These are phyloP conservation scores for Penaeus chinensis DNA, from an alignment of 1,140 invertebrate species.

Conservation along the genomic window DNA sequence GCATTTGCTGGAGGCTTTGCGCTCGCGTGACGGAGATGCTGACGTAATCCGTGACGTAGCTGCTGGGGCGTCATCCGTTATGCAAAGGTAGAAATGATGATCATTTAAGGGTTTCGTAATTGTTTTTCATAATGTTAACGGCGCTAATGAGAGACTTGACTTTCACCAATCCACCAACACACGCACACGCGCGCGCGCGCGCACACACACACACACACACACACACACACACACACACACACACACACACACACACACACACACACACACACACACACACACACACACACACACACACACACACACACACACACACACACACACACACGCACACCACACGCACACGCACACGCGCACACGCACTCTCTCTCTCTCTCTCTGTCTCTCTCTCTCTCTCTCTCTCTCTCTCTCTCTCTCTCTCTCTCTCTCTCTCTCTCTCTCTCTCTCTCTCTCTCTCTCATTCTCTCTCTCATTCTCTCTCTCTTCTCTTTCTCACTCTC, in stretches of 20 bases:
- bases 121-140: neutral
- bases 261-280: neutral
- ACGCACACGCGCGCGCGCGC: neutral
- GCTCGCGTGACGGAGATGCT: too few relatives aligned
- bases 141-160: too few relatives aligned
- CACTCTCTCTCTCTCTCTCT: neutral
- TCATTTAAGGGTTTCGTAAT: too few relatives aligned
- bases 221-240: neutral
- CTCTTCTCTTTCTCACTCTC: conserved; percentile 24
- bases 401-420: too few relatives aligned
- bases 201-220: too few relatives aligned
- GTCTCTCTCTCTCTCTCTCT: conserved; percentile 1
- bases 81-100: too few relatives aligned
- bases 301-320: neutral
- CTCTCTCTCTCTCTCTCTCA: conserved; percentile 5
- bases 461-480: neutral
- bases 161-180: neutral
- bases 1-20: too few relatives aligned
- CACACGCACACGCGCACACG: neutral
- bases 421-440: conserved; percentile 1
- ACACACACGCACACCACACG: neutral
- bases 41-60: too few relatives aligned
- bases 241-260: neutral
- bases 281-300: neutral
- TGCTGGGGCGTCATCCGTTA: too few relatives aligned